These are phyloP conservation scores for Digitonthophagus gazella DNA, from an alignment of 2,888 invertebrate species.

Conservation along the genomic window DNA sequence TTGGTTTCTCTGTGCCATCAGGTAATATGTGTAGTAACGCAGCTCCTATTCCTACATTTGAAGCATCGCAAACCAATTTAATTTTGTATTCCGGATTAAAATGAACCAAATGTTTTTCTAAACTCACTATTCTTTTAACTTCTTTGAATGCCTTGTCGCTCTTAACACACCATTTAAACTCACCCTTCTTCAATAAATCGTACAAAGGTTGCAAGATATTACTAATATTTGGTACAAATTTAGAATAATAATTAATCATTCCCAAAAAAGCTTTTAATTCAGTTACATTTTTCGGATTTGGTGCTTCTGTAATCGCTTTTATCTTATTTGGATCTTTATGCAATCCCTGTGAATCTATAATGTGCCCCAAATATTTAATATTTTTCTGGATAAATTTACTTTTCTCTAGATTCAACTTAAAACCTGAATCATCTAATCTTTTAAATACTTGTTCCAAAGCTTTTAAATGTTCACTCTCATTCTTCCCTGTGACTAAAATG, in stretches of 20 bases:
- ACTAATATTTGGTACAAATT: slow-evolving; percentile 12
- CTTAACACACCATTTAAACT: slow-evolving; percentile 12
- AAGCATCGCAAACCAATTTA: slow-evolving; percentile 36
- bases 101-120: slow-evolving; percentile 15
- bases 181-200: slow-evolving; percentile 5
- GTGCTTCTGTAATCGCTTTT: slow-evolving; percentile 20
- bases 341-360: slow-evolving; percentile 31
- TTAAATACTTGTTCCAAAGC: slow-evolving; percentile 35
- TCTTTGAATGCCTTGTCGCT: slow-evolving; percentile 14
- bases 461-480: slow-evolving; percentile 32
- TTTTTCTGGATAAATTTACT: slow-evolving; percentile 41
- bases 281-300: slow-evolving; percentile 14
- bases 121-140: slow-evolving; percentile 10
- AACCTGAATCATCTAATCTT: slow-evolving; percentile 34
- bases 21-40: slow-evolving; percentile 35
- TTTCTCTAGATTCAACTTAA: slow-evolving; percentile 39
- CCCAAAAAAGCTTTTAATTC: slow-evolving; percentile 12
- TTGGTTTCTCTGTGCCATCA: slow-evolving; percentile 32
- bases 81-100: slow-evolving; percentile 21
- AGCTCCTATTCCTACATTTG: slow-evolving; percentile 34
- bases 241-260: slow-evolving; percentile 19
- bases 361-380: slow-evolving; percentile 41
- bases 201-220: slow-evolving; percentile 18
- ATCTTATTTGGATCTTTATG: slow-evolving; percentile 23
- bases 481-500: slow-evolving; percentile 37